Evolutionary conservation across 2,888 invertebrate species (phyloP).

Genomic region (Dryomyza anilis): DNA sequence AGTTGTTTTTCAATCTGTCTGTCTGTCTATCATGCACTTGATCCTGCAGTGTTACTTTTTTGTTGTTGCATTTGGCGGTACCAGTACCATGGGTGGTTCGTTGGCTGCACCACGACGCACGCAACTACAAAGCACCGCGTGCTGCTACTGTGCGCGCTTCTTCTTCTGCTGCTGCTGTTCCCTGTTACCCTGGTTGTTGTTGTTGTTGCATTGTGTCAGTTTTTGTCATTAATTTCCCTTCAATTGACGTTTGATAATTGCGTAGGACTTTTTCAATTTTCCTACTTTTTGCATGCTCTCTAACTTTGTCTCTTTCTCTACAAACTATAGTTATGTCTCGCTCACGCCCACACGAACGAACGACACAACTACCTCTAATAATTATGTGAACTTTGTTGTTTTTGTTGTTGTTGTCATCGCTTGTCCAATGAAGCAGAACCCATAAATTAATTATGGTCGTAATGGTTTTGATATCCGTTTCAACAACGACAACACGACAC

Average conservation of each 20-base stretch:
- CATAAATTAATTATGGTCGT: constrained; percentile 42
- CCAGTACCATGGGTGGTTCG: too few relatives aligned
- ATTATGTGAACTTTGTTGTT: constrained; percentile 32
- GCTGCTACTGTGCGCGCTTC: neutral
- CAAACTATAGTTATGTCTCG: neutral
- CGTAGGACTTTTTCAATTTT: constrained; percentile 39
- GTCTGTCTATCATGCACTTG: neutral
- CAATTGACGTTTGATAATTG: constrained; percentile 52
- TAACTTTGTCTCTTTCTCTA: neutral
- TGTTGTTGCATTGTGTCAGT: constrained; percentile 15
- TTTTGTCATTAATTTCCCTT: constrained; percentile 45
- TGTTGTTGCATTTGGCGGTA: too few relatives aligned
- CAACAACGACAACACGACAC: neutral
- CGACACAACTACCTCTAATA: constrained; percentile 32
- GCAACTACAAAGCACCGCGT: constrained; percentile 31
- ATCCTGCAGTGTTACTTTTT: neutral
- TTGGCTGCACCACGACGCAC: constrained; percentile 28
- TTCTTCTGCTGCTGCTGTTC: constrained; percentile 28
- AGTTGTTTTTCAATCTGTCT: neutral
- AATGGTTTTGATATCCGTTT: constrained; percentile 36
- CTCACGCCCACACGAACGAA: neutral
- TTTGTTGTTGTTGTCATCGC: constrained; percentile 33
- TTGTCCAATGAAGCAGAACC: constrained; percentile 31
- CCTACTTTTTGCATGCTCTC: constrained; percentile 15
- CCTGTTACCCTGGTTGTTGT: neutral